Evolutionary conservation across 2,888 invertebrate species (phyloP), one percentile per base, ranked within the genome.

Genomic region (Nomada flava): DNA sequence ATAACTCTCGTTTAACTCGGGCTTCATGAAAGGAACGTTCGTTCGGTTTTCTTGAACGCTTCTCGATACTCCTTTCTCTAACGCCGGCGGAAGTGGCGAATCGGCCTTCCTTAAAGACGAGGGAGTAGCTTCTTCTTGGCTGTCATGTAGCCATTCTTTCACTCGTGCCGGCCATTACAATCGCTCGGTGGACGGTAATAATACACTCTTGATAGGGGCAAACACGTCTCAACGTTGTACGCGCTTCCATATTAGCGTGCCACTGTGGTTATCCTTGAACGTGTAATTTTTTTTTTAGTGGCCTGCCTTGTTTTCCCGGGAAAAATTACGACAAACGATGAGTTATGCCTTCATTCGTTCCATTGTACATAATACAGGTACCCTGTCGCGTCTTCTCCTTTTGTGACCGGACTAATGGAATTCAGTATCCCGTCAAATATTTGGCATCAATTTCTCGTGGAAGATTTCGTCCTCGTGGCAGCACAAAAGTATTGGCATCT

Each of bases 211-310:
- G 88, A 87, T 86, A 86, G 76, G 73, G 60, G 62, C 74, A 82
- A 86, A 86, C 84, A 87, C 81, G 76, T 64, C 67, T 79, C 79
- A 80, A 83, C 83, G 73, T 67, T 79, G 76, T 78, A 80, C 81
- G 71, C 83, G 83, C 89, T 87, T 88, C 89, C 81, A 83, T 85
- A 77, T 79, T 77, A 75, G 81, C 79, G 59, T 71, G 75, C 68
- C 79, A 69, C 63, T 69, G 77, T 57, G 68, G 20, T 78, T 63
- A 59, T 76, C 68, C 57, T 80, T 76, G 65, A 63, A 71, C 69
- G 69, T 59, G 18, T 26, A 15, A 47, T 4, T 47, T 29, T 67
- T n/a, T n/a, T 47, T 26, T 20, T 10, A 23, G 20, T 26, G 26
- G 13, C 26, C 9, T 20, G 10, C 29, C 59, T 70, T 65, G 36